Conservation (phyloP, 2,888 invertebrate genomes). For the Encarsia formosa region DNA sequence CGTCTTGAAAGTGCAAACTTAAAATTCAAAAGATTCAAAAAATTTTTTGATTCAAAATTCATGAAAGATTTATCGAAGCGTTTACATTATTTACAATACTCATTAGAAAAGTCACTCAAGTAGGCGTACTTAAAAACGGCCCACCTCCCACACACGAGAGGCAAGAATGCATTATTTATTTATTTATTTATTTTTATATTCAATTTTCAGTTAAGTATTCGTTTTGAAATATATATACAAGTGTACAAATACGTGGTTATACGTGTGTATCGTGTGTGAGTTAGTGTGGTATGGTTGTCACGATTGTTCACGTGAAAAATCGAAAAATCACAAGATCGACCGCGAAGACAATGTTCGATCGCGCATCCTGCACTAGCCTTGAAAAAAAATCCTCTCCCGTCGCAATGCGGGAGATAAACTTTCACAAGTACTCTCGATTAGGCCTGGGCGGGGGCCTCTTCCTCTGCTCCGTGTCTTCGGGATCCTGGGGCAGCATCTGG, state of each 20-base stretch:
- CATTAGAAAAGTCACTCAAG: too few relatives aligned
- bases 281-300: not conserved
- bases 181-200: too few relatives aligned
- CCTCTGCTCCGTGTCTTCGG: conserved; percentile 35
- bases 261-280: not conserved
- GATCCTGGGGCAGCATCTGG: conserved; percentile 50
- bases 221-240: not conserved
- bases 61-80: too few relatives aligned
- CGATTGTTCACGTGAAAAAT: conserved; percentile 2
- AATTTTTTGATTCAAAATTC: too few relatives aligned
- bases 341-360: conserved; percentile 15
- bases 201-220: too few relatives aligned
- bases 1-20: too few relatives aligned
- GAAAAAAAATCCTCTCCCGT: conserved; percentile 25
- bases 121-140: too few relatives aligned
- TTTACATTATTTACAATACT: too few relatives aligned
- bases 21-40: too few relatives aligned
- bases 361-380: conserved; percentile 32
- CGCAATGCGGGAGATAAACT: conserved; percentile 31
- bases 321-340: conserved; percentile 23
- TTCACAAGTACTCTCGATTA: conserved; percentile 48
- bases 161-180: too few relatives aligned
- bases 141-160: too few relatives aligned
- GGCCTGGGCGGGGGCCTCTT: conserved; percentile 49
- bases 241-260: not conserved